Percentiles rank a stretch among this genome's conserved stretches.
Conservation (phyloP, 2,113 vertebrate species). For the Noctilio leporinus region DNA sequence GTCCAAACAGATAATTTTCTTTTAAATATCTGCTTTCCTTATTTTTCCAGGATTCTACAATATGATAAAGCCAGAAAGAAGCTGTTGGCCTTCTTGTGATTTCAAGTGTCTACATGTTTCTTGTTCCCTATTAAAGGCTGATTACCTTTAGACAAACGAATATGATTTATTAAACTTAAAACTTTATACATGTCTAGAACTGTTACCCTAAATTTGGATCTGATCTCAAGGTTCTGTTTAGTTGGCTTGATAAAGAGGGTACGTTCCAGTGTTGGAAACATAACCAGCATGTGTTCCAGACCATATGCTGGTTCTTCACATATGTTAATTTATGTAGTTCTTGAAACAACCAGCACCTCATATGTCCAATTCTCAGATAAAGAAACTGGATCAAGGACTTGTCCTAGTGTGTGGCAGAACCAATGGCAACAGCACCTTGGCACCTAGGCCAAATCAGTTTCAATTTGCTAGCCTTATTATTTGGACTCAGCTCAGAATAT, state of each 20-base stretch:
- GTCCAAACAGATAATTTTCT: constrained; percentile 39
- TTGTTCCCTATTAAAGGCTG: not conserved
- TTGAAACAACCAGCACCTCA: not conserved
- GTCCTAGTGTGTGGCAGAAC: not conserved
- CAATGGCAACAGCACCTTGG: not conserved
- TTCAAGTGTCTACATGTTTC: constrained; percentile 1
- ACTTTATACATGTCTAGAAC: not conserved
- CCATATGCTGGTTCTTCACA: not conserved
- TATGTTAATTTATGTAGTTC: not conserved
- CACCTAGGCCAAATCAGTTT: not conserved
- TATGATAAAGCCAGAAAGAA: constrained; percentile 7
- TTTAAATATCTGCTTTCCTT: not conserved
- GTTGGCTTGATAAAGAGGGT: not conserved
- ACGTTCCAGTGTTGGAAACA: not conserved
- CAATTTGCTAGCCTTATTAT: not conserved
- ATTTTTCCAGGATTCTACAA: constrained; percentile 1
- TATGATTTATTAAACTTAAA: not conserved
- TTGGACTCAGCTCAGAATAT: not conserved
- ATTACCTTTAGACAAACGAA: constrained; percentile 17
- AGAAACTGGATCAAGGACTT: not conserved
- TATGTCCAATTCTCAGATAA: not conserved
- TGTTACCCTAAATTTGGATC: not conserved
- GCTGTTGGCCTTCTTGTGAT: not conserved
- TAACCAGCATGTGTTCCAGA: not conserved
- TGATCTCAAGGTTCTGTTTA: not conserved